A percentile compares a stretch with the other conserved stretches of the same genome.
phyloP scores from a whole-genome alignment of 2,888 invertebrate species.

The Amiota minor region DNA sequence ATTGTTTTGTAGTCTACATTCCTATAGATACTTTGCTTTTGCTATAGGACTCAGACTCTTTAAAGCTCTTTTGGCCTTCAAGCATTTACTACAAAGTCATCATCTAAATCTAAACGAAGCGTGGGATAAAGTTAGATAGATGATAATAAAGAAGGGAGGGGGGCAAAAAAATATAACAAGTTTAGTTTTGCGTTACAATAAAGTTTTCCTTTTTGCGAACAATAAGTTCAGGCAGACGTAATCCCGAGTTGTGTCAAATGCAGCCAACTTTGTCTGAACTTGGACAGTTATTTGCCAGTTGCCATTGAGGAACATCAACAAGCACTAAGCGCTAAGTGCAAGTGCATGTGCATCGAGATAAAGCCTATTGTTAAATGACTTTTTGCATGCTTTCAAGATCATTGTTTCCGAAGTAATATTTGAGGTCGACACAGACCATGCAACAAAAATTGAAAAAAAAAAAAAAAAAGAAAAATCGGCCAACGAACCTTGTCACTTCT shows the following conservation, averaged over 20 bases:
- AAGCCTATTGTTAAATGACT: too few relatives aligned
- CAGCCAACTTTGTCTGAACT: constrained; percentile 20
- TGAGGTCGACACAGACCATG: too few relatives aligned
- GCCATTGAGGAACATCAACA: too few relatives aligned
- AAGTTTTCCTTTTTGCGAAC: constrained; percentile 22
- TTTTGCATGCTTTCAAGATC: too few relatives aligned
- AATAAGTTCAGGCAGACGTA: constrained; percentile 20
- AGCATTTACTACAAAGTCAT: background rate
- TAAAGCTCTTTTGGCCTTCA: constrained; percentile 1
- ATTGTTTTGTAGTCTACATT: too few relatives aligned
- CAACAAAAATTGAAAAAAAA: too few relatives aligned
- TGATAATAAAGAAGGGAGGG: background rate
- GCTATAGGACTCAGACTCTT: background rate
- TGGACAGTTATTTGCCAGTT: background rate
- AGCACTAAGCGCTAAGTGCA: too few relatives aligned
- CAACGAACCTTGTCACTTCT: background rate
- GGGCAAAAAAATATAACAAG: constrained; percentile 14
- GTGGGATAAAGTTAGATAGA: background rate
- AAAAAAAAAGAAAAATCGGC: too few relatives aligned
- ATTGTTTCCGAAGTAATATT: too few relatives aligned
- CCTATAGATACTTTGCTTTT: too few relatives aligned
- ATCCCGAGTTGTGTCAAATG: constrained; percentile 23
- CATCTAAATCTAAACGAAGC: background rate
- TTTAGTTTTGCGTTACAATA: constrained; percentile 13
- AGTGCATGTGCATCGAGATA: too few relatives aligned